These are phyloP conservation scores for Poeciliopsis paucimaculata DNA, from an alignment of 2,797 vertebrate genomes.

Conservation along the genomic window DNA sequence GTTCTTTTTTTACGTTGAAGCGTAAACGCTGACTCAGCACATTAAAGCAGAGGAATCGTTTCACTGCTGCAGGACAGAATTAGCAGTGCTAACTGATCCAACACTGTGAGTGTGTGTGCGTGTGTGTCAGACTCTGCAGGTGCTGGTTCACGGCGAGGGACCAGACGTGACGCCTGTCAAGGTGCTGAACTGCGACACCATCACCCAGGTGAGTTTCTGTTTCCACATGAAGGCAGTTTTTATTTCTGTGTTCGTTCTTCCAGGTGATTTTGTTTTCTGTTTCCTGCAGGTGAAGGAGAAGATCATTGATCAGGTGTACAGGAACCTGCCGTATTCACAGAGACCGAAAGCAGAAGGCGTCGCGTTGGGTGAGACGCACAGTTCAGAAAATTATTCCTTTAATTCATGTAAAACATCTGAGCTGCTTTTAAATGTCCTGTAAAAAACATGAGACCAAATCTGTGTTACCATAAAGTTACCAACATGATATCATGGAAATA, in stretches of 20 bases:
- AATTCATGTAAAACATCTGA: neutral
- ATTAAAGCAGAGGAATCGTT: neutral
- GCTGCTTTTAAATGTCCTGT: neutral
- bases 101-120: neutral
- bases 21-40: neutral
- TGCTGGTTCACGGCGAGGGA: slow-evolving; percentile 91
- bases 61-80: neutral
- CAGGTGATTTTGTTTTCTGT: neutral
- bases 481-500: too few species aligned
- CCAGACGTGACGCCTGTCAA: slow-evolving; percentile 90
- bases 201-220: slow-evolving; percentile 84
- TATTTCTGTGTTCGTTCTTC: neutral
- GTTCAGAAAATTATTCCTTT: neutral
- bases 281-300: slow-evolving; percentile 90
- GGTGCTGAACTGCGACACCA: slow-evolving; percentile 96
- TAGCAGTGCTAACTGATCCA: neutral
- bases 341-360: slow-evolving; percentile 93
- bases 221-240: neutral
- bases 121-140: slow-evolving; percentile 89
- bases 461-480: too few species aligned
- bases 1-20: neutral
- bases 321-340: slow-evolving; percentile 91
- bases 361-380: slow-evolving; percentile 85
- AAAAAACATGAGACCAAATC: neutral
- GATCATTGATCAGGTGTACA: slow-evolving; percentile 97